Evolutionary conservation across 2,888 invertebrate species (phyloP).

Genomic region (Synanthedon andrenaeformis): DNA sequence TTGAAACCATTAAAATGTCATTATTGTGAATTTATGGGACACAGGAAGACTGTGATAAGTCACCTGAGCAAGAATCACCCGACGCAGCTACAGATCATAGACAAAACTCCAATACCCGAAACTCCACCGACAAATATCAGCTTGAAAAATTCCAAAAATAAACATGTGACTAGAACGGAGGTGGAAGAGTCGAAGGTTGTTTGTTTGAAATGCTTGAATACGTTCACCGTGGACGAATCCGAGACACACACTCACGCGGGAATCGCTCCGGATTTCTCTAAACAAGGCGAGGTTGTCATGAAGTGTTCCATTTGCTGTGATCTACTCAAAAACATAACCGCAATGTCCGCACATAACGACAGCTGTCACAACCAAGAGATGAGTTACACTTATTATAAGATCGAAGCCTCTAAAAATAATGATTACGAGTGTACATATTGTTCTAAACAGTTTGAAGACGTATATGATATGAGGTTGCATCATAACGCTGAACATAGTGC

Average conservation of each 20-base stretch:
- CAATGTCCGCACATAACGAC: slow-evolving; percentile 42
- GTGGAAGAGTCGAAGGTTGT: slow-evolving; percentile 13
- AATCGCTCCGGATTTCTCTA: slow-evolving; percentile 25
- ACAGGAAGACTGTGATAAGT: slow-evolving; percentile 21
- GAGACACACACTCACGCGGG: slow-evolving; percentile 27
- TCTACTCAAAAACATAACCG: slow-evolving; percentile 28
- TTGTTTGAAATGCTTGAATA: slow-evolving; percentile 42
- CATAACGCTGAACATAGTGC: slow-evolving; percentile 10
- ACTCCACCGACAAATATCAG: slow-evolving; percentile 9
- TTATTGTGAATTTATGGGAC: slow-evolving; percentile 38
- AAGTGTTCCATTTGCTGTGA: slow-evolving; percentile 55
- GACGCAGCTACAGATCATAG: slow-evolving; percentile 9
- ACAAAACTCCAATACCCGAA: slow-evolving; percentile 16
- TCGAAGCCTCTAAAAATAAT: slow-evolving; percentile 19
- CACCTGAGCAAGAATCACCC: slow-evolving; percentile 41
- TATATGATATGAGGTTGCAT: slow-evolving; percentile 29
- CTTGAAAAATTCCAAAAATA: slow-evolving; percentile 8
- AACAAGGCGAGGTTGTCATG: slow-evolving; percentile 41
- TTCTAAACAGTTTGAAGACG: slow-evolving; percentile 20
- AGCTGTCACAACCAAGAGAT: slow-evolving; percentile 20
- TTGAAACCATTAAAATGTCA: slow-evolving; percentile 51
- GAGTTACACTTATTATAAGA: slow-evolving; percentile 34
- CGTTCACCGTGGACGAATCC: slow-evolving; percentile 17
- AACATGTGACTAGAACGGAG: not conserved
- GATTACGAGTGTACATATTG: slow-evolving; percentile 26